Base-by-base conservation (phyloP, 2,888 invertebrate genomes). In the Epistrophe grossulariae region DNA sequence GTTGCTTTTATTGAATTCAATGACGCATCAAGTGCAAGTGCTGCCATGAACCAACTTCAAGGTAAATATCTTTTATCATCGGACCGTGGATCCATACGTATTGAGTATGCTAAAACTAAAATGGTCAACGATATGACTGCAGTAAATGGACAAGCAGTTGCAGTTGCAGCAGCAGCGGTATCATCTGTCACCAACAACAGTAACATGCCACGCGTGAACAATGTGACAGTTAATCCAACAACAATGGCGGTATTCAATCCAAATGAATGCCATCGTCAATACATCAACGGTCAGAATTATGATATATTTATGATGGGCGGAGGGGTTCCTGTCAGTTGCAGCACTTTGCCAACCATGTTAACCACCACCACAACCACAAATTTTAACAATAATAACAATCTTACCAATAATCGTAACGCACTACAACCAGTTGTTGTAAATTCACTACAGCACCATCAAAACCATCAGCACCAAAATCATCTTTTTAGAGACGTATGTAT, bases 61-160 rank as follows among this genome's bases (percentile, higher is more conserved):
- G 99, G 99, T 93, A 97, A 98, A 93, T 96, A 97, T 94, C 96
- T 99, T 92, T 96, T 98, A 93, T 98, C 98, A 93, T 98, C 98
- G 90, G 98, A 98, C 93, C 97, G 99, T 93, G 98, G 98, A 91
- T 98, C 98, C 93, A 98, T 99, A 93, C 97, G 99, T 93, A 98
- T 99, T 94, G 99, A 99, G 95, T 99, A 97, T 95, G 99, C 99
- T 94, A 98, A 98, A 95, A 98, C 97, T 94, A 99, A 99, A 96
- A 98, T 99, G 98, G 97, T 98, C 93, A 97, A 94, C 93, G 95
- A 93, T 85, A 57, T 83, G 50, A 88, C 24, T 87, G 71, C 77
- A 79, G 57, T 64, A 74, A 13, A 45, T 6, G 17, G n/a, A 35
- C 38, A 35, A 68, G 62, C 70, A 85, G 24, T 70, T 60, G 43